Conservation (phyloP, 2,888 invertebrate species). For the Stramonita haemastoma region DNA sequence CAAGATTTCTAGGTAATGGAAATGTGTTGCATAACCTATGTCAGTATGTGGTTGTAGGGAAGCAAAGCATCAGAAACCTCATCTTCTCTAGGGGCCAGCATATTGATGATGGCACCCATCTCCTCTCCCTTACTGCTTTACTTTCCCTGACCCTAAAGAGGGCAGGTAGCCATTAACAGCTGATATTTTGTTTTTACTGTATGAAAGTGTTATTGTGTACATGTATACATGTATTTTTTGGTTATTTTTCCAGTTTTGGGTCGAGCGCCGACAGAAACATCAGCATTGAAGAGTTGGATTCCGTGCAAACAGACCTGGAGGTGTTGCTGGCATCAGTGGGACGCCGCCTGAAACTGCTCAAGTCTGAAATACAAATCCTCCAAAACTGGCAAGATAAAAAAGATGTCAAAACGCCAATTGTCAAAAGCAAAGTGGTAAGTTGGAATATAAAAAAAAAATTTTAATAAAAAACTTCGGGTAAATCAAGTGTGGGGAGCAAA, state of each 20-base stretch:
- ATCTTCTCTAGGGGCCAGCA: no score
- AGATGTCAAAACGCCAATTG: conserved; percentile 57
- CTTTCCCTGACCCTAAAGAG: no score
- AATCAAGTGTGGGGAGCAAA: no score
- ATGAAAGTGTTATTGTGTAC: not conserved
- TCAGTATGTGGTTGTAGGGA: no score
- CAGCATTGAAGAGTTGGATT: conserved; percentile 92
- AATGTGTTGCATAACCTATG: no score
- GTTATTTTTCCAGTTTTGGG: conserved; percentile 64
- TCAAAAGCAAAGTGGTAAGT: conserved; percentile 53
- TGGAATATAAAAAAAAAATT: no score
- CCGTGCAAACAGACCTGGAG: conserved; percentile 91
- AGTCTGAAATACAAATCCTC: conserved; percentile 75
- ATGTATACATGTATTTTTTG: not conserved
- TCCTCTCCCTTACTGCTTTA: no score
- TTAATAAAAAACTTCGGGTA: no score
- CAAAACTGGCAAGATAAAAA: conserved; percentile 79
- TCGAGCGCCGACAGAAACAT: conserved; percentile 85
- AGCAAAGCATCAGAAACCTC: no score
- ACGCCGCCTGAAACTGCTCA: conserved; percentile 87
- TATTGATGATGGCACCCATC: no score
- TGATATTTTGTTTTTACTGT: not conserved
- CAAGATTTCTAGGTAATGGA: no score
- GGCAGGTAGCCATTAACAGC: no score
- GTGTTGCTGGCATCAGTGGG: conserved; percentile 90